phyloP scores from a whole-genome alignment of 1,140 invertebrate genomes.

The Kradibia gibbosae region DNA sequence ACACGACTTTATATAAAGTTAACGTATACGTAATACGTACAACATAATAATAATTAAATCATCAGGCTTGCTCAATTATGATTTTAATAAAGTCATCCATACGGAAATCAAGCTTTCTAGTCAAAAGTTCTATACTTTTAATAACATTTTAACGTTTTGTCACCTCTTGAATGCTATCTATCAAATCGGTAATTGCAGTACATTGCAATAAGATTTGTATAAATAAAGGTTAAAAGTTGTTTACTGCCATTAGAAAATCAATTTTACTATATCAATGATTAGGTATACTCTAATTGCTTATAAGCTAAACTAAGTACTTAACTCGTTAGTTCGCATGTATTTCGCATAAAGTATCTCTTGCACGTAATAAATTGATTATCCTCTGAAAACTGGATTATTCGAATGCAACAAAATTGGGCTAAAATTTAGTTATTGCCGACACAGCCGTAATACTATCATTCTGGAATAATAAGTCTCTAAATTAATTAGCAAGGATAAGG shows the following conservation, averaged over 20 bases:
- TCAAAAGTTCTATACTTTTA: too few species aligned
- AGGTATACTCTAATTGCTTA: background rate
- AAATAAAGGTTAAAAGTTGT: too few species aligned
- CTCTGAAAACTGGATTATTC: background rate
- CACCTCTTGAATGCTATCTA: background rate
- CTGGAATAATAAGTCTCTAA: background rate
- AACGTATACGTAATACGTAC: background rate
- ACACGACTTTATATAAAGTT: background rate
- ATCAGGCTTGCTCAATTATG: background rate
- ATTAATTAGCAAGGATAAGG: background rate
- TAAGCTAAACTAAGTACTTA: background rate
- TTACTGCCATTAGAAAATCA: background rate
- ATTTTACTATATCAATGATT: background rate
- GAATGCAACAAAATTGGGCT: background rate
- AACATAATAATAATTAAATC: background rate
- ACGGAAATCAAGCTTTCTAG: background rate
- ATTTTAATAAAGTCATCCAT: background rate
- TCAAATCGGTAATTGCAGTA: background rate
- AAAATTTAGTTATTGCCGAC: background rate
- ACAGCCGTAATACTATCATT: background rate
- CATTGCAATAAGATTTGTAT: background rate
- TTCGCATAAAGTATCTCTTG: background rate
- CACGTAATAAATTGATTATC: constrained; percentile 6
- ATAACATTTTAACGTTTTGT: background rate
- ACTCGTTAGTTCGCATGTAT: background rate